Evolutionary conservation across 2,113 vertebrate species (phyloP), one percentile per base, ranked within the genome.

Genomic region (Syngnathus typhle): DNA sequence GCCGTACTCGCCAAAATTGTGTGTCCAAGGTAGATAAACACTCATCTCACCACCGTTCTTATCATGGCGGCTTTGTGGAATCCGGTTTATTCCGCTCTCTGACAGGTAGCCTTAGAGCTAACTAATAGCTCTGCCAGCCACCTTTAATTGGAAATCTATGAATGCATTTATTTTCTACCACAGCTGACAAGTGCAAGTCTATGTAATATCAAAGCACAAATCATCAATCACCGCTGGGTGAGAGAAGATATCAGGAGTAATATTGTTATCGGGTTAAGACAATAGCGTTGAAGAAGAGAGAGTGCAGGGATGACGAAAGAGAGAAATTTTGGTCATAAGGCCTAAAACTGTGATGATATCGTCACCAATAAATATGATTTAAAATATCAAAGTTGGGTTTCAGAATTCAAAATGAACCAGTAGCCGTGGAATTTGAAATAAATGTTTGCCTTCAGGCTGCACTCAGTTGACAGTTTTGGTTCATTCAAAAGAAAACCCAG

Each of bases 121-220:
- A 89, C 87, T 85, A 89, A 91, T 88, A 82, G 84, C 73, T 62
- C 78, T 74, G 73, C 81, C 84, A 78, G 67, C 73, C 80, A 82
- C 82, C 77, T 85, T 87, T 91, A 91, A 91, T 91, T 89, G 88
- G 86, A 90, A 91, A 89, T 91, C 90, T 88, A 89, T 90, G 85
- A 80, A 73, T 70, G 86, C 80, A 86, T 90, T 90, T 85, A 88
- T 90, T 90, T 84, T 82, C 76, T 82, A 87, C 83, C 79, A 62
- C 71, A 74, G 54, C 71, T 87, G 88, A 89, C 88, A 89, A 78
- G 82, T 54, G 1, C 81, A 66, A 88, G 79, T 84, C 83, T 81
- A 87, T 88, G 77, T 87, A 84, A 87, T 85, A 86, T 83, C 81
- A 83, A 77, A 75, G 52, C 55, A 70, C 70, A 80, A 81, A 83